Conservation (phyloP, 2,113 vertebrate genomes). For the Sclerurus mexicanus region DNA sequence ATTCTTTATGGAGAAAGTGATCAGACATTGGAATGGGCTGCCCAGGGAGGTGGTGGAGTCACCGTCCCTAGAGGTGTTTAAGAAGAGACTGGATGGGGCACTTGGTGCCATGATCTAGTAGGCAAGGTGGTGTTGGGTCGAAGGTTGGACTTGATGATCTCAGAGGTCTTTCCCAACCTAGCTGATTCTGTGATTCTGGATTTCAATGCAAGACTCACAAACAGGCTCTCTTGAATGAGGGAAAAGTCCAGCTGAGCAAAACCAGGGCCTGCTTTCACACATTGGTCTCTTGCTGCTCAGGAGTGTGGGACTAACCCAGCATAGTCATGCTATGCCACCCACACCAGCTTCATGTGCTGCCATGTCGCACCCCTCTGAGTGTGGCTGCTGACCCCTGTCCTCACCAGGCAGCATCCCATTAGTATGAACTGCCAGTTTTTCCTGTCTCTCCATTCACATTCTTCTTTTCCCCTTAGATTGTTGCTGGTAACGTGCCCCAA, state of each 20-base stretch:
- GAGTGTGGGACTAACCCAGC: not conserved
- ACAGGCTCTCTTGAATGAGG: not conserved
- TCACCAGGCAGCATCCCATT: not conserved
- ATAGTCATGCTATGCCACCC: not conserved
- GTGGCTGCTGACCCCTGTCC: not conserved
- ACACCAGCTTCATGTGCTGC: not conserved
- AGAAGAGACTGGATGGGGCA: too few species aligned
- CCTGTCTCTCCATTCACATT: not conserved
- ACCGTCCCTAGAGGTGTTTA: too few species aligned
- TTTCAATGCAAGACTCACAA: not conserved
- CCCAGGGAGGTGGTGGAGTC: too few species aligned
- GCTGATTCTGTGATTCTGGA: too few species aligned
- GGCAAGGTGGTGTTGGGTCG: too few species aligned
- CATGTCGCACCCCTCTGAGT: not conserved
- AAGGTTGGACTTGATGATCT: too few species aligned
- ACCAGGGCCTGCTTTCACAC: not conserved
- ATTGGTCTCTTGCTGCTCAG: not conserved
- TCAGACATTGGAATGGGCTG: too few species aligned
- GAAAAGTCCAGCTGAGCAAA: not conserved
- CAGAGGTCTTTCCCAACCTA: too few species aligned
- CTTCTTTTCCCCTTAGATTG: conserved; percentile 25
- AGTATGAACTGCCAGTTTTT: not conserved
- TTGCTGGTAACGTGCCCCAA: conserved; percentile 72
- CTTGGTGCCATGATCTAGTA: too few species aligned
- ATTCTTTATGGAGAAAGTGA: too few species aligned